Conservation (phyloP, 2,888 invertebrate species). For the Halictus ligatus region DNA sequence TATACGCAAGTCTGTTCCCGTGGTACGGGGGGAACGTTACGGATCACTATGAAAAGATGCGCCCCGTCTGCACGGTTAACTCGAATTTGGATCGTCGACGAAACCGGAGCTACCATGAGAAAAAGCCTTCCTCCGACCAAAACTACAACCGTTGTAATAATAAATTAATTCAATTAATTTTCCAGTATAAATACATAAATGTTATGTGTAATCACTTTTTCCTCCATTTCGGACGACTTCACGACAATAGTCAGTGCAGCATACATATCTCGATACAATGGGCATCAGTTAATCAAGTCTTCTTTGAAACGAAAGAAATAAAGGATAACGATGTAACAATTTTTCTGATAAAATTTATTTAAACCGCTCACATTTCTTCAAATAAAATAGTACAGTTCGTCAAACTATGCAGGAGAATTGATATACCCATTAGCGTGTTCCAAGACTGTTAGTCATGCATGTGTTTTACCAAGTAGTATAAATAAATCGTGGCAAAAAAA, state of each 20-base stretch:
- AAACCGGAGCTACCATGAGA: slow-evolving; percentile 62
- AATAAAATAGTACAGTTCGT: too few species aligned
- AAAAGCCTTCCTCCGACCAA: slow-evolving; percentile 73
- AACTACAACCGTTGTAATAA: too few species aligned
- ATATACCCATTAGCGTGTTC: too few species aligned
- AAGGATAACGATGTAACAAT: background rate
- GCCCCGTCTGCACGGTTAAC: slow-evolving; percentile 3
- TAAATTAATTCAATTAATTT: too few species aligned
- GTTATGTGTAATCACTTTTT: too few species aligned
- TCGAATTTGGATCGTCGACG: slow-evolving; percentile 74
- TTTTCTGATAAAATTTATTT: too few species aligned
- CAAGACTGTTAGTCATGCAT: background rate
- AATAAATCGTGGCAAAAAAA: slow-evolving; percentile 8
- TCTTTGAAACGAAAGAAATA: background rate
- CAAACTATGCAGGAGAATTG: too few species aligned
- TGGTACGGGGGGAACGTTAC: slow-evolving; percentile 46
- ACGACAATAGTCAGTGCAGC: background rate
- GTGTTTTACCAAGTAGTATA: background rate
- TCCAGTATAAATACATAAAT: too few species aligned
- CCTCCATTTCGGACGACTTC: too few species aligned
- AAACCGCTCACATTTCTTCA: too few species aligned
- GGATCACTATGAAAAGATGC: slow-evolving; percentile 42
- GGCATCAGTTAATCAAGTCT: background rate
- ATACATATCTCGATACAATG: background rate
- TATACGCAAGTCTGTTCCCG: slow-evolving; percentile 42